Evolutionary conservation across 2,888 invertebrate genomes (phyloP).

Genomic region (Parnassius mnemosyne): DNA sequence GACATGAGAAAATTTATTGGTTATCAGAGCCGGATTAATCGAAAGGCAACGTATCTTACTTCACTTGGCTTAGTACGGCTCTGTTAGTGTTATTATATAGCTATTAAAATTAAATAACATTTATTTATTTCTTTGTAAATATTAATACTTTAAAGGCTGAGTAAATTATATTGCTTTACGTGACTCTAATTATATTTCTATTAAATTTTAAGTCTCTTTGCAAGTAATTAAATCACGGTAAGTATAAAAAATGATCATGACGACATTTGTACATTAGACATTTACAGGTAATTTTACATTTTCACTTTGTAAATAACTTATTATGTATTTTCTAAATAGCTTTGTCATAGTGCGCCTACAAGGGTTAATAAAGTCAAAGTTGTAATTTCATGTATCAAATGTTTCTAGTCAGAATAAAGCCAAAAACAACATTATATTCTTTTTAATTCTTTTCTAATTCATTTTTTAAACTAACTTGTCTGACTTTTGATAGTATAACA

Average conservation of each 20-base stretch:
- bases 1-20: no score
- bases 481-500: no score
- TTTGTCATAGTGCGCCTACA: constrained; percentile 38
- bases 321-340: constrained; percentile 46
- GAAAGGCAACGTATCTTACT: no score
- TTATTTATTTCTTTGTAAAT: constrained; percentile 8
- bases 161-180: neutral
- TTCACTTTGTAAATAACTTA: constrained; percentile 26
- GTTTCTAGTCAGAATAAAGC: constrained; percentile 25
- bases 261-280: neutral
- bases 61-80: no score
- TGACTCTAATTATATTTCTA: neutral
- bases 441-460: neutral
- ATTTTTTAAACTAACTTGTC: no score
- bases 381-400: constrained; percentile 43
- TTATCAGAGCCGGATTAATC: no score
- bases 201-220: neutral
- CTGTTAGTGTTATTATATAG: no score
- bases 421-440: constrained; percentile 6
- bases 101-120: no score
- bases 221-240: neutral
- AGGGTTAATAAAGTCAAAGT: constrained; percentile 43
- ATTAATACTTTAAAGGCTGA: constrained; percentile 14
- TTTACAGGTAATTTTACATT: neutral
- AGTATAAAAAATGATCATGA: neutral